phyloP scores from a whole-genome alignment of 2,113 vertebrate genomes.

The Scomber colias region DNA sequence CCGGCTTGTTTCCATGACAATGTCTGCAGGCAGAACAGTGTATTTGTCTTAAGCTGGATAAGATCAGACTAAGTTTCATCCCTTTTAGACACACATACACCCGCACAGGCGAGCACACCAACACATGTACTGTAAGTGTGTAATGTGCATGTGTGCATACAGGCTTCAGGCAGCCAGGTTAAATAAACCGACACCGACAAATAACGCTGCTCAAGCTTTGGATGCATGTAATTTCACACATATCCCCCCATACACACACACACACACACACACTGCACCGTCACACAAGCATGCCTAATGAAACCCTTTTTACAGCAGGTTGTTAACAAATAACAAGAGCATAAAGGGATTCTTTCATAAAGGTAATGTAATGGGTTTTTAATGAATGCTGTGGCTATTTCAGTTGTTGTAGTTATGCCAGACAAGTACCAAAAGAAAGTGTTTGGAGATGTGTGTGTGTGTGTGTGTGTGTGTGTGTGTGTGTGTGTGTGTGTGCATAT shows the following conservation, averaged over 20 bases:
- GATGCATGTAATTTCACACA: conserved; percentile 1
- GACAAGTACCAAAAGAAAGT: conserved; percentile 59
- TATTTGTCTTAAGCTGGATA: conserved; percentile 83
- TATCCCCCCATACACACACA: background rate
- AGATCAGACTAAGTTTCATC: conserved; percentile 81
- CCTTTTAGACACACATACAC: conserved; percentile 59
- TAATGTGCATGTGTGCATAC: too few species aligned
- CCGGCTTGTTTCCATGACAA: conserved; percentile 84
- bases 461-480: conserved; percentile 19
- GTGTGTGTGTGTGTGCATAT: conserved; percentile 4
- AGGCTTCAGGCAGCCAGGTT: background rate
- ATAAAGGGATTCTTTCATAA: conserved; percentile 63
- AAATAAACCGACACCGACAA: conserved; percentile 15
- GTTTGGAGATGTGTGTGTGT: conserved; percentile 12
- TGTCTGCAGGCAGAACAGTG: conserved; percentile 80
- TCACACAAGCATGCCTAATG: conserved; percentile 26
- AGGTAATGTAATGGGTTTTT: conserved; percentile 67
- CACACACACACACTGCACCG: background rate
- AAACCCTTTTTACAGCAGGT: conserved; percentile 48
- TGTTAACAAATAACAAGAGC: conserved; percentile 65
- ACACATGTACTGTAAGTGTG: background rate
- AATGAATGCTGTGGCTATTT: conserved; percentile 74
- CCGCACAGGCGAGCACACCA: conserved; percentile 1
- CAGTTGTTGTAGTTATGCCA: conserved; percentile 61
- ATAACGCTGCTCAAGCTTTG: background rate